Evolutionary conservation across 2,888 invertebrate genomes (phyloP).

Genomic region (Gastrophysa polygoni): DNA sequence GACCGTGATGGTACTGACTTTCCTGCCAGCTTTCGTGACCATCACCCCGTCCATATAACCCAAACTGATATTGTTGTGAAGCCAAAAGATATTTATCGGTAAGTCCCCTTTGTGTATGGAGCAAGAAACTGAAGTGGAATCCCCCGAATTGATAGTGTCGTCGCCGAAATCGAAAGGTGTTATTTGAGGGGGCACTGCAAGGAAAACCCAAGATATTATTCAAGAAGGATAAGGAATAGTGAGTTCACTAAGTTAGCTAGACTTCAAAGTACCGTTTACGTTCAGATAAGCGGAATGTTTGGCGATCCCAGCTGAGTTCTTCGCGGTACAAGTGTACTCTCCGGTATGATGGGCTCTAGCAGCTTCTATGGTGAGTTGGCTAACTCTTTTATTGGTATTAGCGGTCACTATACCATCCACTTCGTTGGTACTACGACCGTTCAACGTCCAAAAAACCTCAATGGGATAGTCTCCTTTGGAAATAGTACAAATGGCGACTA

Average conservation of each 20-base stretch:
- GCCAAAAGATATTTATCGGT: conserved; percentile 76
- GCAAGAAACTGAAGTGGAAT: conserved; percentile 71
- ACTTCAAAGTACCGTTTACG: conserved; percentile 67
- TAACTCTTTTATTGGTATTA: conserved; percentile 64
- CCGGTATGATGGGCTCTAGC: conserved; percentile 60
- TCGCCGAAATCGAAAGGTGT: conserved; percentile 58
- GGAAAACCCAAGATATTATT: background rate
- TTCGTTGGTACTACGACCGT: conserved; percentile 58
- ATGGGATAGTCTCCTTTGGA: conserved; percentile 81
- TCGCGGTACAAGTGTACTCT: conserved; percentile 64
- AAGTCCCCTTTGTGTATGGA: conserved; percentile 75
- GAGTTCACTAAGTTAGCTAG: background rate
- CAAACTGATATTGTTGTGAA: conserved; percentile 69
- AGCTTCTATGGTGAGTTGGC: conserved; percentile 61
- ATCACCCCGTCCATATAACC: conserved; percentile 48
- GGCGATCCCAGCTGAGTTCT: conserved; percentile 72
- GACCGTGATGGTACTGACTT: conserved; percentile 67
- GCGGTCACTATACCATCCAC: conserved; percentile 63
- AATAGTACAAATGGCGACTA: conserved; percentile 65
- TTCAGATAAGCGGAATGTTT: conserved; percentile 68
- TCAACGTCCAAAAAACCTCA: conserved; percentile 73
- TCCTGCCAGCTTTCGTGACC: conserved; percentile 61
- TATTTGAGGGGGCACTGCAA: conserved; percentile 57
- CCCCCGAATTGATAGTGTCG: conserved; percentile 72
- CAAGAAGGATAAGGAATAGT: background rate